Percentiles rank a stretch among this genome's conserved stretches.
These are phyloP conservation scores for Andrena marginata DNA, from an alignment of 2,888 invertebrate species.

Conservation along the genomic window DNA sequence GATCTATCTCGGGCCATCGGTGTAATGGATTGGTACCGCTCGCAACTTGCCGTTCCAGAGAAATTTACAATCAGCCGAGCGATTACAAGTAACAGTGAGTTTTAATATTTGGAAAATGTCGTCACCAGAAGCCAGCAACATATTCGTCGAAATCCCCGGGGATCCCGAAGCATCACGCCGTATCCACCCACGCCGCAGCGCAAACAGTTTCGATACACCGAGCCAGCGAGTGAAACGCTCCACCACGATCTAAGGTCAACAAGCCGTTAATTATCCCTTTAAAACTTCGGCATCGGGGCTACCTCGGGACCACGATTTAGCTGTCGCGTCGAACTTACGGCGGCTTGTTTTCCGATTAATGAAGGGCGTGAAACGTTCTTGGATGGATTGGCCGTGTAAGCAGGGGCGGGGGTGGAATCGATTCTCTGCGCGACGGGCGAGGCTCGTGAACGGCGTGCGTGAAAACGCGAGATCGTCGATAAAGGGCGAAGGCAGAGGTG, in stretches of 20 bases:
- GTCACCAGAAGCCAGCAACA: neutral
- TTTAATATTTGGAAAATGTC: too few relatives aligned
- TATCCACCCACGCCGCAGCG: neutral
- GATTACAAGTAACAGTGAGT: too few relatives aligned
- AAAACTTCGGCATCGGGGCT: conserved; percentile 24
- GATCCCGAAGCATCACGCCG: neutral
- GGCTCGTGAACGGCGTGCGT: conserved; percentile 1
- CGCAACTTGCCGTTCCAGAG: too few relatives aligned
- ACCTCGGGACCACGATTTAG: conserved; percentile 15
- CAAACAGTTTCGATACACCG: conserved; percentile 3
- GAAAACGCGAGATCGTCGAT: conserved; percentile 9
- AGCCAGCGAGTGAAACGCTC: neutral
- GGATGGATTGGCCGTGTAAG: conserved; percentile 19
- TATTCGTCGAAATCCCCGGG: neutral
- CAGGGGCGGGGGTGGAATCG: conserved; percentile 35
- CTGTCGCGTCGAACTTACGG: conserved; percentile 5
- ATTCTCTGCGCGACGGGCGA: conserved; percentile 1
- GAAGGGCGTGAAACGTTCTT: conserved; percentile 2
- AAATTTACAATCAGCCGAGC: too few relatives aligned
- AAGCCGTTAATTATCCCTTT: conserved; percentile 45
- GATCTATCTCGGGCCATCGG: neutral
- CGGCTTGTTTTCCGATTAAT: conserved; percentile 28
- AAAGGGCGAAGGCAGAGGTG: neutral
- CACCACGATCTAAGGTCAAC: conserved; percentile 14
- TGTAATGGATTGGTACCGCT: too few relatives aligned